Evolutionary conservation across 37 sponge, comb jelly and placozoan genomes (phyloP).

Genomic region (Aphrocallistes beatrix): DNA sequence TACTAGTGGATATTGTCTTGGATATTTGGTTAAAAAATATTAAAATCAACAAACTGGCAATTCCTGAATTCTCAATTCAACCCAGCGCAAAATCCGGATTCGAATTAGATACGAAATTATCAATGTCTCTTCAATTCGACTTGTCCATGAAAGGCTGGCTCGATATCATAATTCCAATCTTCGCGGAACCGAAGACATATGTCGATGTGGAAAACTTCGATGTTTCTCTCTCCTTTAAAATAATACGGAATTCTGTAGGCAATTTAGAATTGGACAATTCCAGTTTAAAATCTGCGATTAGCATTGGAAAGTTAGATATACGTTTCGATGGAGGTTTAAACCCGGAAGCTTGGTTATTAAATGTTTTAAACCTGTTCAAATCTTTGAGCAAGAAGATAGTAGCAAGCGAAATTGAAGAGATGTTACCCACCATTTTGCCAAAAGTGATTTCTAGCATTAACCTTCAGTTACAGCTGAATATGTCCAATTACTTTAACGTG

Average conservation of each 20-base stretch:
- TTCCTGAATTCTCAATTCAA: neutral
- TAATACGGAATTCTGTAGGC: neutral
- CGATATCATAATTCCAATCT: neutral
- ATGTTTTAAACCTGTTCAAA: neutral
- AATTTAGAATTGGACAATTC: neutral
- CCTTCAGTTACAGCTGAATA: neutral
- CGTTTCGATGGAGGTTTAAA: neutral
- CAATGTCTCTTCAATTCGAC: neutral
- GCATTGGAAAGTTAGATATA: neutral
- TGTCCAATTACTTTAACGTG: neutral
- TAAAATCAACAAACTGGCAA: neutral
- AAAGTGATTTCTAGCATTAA: neutral
- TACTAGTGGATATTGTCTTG: neutral
- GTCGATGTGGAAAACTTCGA: neutral
- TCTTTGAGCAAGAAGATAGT: neutral
- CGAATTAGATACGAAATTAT: neutral
- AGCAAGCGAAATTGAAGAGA: neutral
- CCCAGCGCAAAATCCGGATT: neutral
- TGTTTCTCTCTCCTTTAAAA: neutral
- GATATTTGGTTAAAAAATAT: neutral
- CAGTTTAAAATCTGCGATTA: neutral
- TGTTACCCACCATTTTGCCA: neutral
- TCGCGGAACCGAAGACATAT: neutral
- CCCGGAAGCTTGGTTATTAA: constrained; percentile 1
- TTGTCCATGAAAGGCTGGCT: neutral